phyloP scores from a whole-genome alignment of 2,797 vertebrate species.

The Brotula barbata region DNA sequence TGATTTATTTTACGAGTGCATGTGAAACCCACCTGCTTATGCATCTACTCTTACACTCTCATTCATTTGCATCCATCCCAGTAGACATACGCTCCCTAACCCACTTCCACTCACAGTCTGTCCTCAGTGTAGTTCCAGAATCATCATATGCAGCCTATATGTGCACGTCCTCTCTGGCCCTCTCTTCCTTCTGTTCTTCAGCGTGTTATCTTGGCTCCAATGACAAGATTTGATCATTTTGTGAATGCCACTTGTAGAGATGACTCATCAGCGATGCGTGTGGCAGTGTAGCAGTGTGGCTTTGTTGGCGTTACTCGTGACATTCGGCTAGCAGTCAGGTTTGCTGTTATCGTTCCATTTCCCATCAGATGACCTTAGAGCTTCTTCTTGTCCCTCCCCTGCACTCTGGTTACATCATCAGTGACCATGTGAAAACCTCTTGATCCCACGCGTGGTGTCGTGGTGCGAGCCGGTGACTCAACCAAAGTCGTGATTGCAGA shows the following conservation, averaged over 20 bases:
- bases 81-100: background rate
- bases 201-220: conserved; percentile 3
- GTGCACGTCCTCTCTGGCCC: background rate
- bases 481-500: conserved; percentile 21
- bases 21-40: conserved; percentile 7
- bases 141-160: no score
- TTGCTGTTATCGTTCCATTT: background rate
- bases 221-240: conserved; percentile 11
- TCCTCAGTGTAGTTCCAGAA: background rate
- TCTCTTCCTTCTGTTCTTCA: background rate
- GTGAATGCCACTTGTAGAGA: conserved; percentile 16
- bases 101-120: conserved; percentile 2
- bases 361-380: conserved; percentile 16
- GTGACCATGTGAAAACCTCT: conserved; percentile 29
- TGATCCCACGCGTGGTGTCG: conserved; percentile 13
- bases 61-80: conserved; percentile 14
- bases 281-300: background rate
- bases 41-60: background rate
- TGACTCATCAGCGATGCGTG: conserved; percentile 3
- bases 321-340: conserved; percentile 16
- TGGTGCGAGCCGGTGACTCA: conserved; percentile 34
- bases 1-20: conserved; percentile 27
- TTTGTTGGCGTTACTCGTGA: background rate
- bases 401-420: conserved; percentile 59
- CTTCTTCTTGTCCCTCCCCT: conserved; percentile 23